These are phyloP conservation scores for Alloscopus bannaensis DNA, from an alignment of 2,888 invertebrate genomes.

Conservation along the genomic window DNA sequence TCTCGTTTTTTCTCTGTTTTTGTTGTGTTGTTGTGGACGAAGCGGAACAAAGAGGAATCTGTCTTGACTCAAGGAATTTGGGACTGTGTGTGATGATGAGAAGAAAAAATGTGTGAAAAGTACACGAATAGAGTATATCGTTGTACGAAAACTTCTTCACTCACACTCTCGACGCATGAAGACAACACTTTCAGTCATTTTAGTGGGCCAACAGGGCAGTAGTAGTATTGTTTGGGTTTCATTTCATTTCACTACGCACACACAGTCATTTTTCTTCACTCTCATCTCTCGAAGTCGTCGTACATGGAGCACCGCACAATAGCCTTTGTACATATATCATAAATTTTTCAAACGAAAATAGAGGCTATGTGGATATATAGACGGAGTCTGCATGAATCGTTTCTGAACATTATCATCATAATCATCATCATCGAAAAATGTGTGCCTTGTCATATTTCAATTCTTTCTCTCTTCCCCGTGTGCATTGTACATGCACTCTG, in stretches of 20 bases:
- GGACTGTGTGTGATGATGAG: background rate
- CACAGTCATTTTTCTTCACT: background rate
- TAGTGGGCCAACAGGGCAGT: slow-evolving; percentile 60
- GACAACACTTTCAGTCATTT: slow-evolving; percentile 42
- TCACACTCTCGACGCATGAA: background rate
- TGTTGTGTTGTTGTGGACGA: background rate
- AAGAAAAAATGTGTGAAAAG: slow-evolving; percentile 29
- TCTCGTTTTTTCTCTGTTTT: background rate
- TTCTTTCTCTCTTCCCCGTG: slow-evolving; percentile 1
- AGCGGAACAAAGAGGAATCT: background rate
- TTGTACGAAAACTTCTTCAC: too few species aligned
- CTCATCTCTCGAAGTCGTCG: slow-evolving; percentile 13
- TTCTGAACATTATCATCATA: too few species aligned
- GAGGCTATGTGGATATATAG: too few species aligned
- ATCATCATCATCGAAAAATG: too few species aligned
- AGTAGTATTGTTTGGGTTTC: slow-evolving; percentile 47
- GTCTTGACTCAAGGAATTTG: background rate
- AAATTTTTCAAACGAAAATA: too few species aligned
- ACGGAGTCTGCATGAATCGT: too few species aligned
- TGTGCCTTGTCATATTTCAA: slow-evolving; percentile 21
- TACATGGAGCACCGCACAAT: too few species aligned
- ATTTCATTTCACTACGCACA: slow-evolving; percentile 21
- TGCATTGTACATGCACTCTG: too few species aligned
- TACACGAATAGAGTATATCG: slow-evolving; percentile 14
- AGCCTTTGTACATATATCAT: too few species aligned